Base-by-base conservation (phyloP, 1,140 invertebrate species). In the Caenorhabditis briggsae region DNA sequence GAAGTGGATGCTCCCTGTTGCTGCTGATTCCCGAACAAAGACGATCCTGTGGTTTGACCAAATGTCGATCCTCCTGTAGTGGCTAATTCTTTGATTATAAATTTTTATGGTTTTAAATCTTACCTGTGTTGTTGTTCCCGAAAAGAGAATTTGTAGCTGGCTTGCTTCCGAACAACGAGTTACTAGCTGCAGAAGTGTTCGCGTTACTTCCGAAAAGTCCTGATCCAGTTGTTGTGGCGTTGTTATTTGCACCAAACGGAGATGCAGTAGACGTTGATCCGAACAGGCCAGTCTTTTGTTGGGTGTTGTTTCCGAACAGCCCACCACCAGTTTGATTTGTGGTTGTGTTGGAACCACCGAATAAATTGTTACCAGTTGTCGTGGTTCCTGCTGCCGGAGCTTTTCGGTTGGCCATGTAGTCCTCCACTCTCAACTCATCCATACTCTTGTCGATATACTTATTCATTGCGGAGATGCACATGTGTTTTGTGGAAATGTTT, bases 361-460 rank as follows among this genome's bases (percentile, higher is more conserved):
- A 89, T 2, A 89, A 58, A 16, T 84, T 25, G 41, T 46, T 43
- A n/a, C 88, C 88, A 14, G 88, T 82, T 18, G 88, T 83, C 8
- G 88, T 85, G 6, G 89, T 89, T 25, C 85, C 83, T 7, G 87
- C 55, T 58, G 11, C 78, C 8, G 91, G 90, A 53, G 96, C 96
- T 94, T 98, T 98, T 14, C 97, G 93, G 83, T 96, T 96, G 14
- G 95, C 95, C 53, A 94, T 92, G 93, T 99, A 99, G 94, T 99
- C 97, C 93, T 99, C 97, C 41, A 96, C 93, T 70, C 97, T 94
- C 2, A 99, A 93, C 93, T 99, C 97, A 92, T 88, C 88, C 18
- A 88, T 48, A 59, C 84, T 70, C 55, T 88, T 88, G 3, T 48
- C 61, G 8, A 74, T 55, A 53, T 88, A 88, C 86, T 86, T 61